Evolutionary conservation across 2,113 vertebrate genomes (phyloP).

Genomic region (Pterocles gutturalis): DNA sequence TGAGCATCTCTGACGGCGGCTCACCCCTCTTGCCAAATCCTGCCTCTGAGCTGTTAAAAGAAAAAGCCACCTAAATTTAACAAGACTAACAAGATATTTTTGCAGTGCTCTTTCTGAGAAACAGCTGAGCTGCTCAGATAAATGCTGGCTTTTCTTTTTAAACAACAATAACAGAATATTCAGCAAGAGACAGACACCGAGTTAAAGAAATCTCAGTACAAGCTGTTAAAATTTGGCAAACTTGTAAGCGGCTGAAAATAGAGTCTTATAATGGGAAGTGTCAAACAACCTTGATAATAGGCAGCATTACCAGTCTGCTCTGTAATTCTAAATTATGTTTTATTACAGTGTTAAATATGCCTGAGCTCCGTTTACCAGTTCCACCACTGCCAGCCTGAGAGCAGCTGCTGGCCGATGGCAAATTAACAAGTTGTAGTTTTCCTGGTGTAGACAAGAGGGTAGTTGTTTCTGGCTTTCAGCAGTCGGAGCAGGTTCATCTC

Average conservation of each 20-base stretch:
- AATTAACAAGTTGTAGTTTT: slow-evolving; percentile 64
- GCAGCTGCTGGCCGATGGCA: slow-evolving; percentile 53
- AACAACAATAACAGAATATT: slow-evolving; percentile 39
- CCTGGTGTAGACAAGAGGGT: slow-evolving; percentile 43
- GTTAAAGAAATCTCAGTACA: slow-evolving; percentile 44
- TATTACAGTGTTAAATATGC: slow-evolving; percentile 64
- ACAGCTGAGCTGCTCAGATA: slow-evolving; percentile 39
- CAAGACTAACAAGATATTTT: slow-evolving; percentile 54
- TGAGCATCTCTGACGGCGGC: background rate
- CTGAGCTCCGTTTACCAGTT: slow-evolving; percentile 31
- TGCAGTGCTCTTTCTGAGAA: slow-evolving; percentile 4
- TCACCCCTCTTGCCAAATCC: background rate
- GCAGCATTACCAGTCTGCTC: slow-evolving; percentile 59
- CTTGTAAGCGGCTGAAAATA: slow-evolving; percentile 43
- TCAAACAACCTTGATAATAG: slow-evolving; percentile 67
- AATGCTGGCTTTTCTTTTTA: background rate
- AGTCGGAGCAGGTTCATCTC: slow-evolving; percentile 52
- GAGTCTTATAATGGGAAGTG: slow-evolving; percentile 58
- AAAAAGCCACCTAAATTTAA: slow-evolving; percentile 56
- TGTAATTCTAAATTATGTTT: slow-evolving; percentile 63
- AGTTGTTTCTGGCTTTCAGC: slow-evolving; percentile 59
- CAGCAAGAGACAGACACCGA: slow-evolving; percentile 13
- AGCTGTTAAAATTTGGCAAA: slow-evolving; percentile 67
- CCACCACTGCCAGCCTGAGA: slow-evolving; percentile 27
- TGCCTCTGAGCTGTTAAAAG: slow-evolving; percentile 44